A percentile compares a stretch with the other conserved stretches of the same genome.
Conservation (phyloP, 92 coral and sea anemone genomes). For the Actinernus sp. region DNA sequence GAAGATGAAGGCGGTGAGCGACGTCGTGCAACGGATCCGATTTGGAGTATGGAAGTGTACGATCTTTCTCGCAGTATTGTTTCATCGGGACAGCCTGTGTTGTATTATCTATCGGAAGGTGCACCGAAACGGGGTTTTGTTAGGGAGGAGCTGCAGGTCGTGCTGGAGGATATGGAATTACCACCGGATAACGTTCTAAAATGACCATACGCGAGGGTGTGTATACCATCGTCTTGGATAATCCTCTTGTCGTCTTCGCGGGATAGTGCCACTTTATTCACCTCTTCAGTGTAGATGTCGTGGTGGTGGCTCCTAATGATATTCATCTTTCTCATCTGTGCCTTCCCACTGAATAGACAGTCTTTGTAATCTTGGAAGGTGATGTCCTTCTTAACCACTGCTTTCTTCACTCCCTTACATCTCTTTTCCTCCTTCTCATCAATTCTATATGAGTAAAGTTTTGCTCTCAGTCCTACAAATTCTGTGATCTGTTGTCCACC, state of each 20-base stretch:
- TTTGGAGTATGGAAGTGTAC: slow-evolving; percentile 26
- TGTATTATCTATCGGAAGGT: slow-evolving; percentile 35
- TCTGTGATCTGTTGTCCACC: slow-evolving; percentile 29
- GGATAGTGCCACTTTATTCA: slow-evolving; percentile 32
- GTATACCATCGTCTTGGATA: slow-evolving; percentile 4
- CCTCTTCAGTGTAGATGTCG: slow-evolving; percentile 1
- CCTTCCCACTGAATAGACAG: slow-evolving; percentile 5
- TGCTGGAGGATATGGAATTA: too few species aligned
- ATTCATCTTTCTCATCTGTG: slow-evolving; percentile 25
- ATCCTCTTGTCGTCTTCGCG: too few species aligned
- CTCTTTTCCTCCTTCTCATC: slow-evolving; percentile 43
- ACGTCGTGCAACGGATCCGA: slow-evolving; percentile 46
- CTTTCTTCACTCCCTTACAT: slow-evolving; percentile 44
- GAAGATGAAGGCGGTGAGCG: too few species aligned
- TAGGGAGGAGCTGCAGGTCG: too few species aligned
- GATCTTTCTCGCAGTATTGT: slow-evolving; percentile 25
- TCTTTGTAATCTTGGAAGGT: slow-evolving; percentile 15
- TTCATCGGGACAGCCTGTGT: slow-evolving; percentile 23
- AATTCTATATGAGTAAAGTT: slow-evolving; percentile 29
- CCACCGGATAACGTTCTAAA: slow-evolving; percentile 23
- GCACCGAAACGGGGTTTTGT: slow-evolving; percentile 28
- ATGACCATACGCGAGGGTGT: slow-evolving; percentile 6
- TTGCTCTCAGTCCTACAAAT: slow-evolving; percentile 43
- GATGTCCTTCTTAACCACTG: slow-evolving; percentile 1
- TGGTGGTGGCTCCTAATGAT: slow-evolving; percentile 20